Evolutionary conservation across 64 coral and sea anemone genomes (phyloP).

Genomic region (Dendronephthya gigantea): DNA sequence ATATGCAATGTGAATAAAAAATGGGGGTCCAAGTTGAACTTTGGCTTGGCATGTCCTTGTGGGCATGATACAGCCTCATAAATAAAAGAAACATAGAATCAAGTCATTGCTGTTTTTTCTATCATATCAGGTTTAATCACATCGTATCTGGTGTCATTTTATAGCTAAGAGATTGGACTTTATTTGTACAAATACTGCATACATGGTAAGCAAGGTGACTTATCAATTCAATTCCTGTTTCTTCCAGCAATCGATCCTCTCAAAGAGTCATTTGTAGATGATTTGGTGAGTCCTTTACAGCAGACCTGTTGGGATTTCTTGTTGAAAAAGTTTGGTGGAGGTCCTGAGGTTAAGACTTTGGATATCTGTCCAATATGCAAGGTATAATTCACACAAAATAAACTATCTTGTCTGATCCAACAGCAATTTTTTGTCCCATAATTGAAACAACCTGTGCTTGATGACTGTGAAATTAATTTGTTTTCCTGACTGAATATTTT

Average conservation of each 20-base stretch:
- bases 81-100: no score
- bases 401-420: no score
- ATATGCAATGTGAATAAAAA: no score
- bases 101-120: no score
- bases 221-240: neutral
- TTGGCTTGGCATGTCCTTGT: no score
- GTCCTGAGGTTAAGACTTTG: constrained; percentile 48
- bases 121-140: no score
- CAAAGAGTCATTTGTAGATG: neutral
- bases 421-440: no score
- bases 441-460: neutral
- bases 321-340: constrained; percentile 64
- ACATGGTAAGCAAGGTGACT: neutral
- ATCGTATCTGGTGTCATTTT: no score
- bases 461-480: neutral
- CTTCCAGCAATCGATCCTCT: neutral
- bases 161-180: neutral
- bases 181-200: neutral
- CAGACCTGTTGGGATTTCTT: constrained; percentile 41
- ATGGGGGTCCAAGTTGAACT: no score
- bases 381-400: neutral
- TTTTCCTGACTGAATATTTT: no score
- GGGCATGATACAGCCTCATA: no score
- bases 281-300: neutral
- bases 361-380: neutral